Conservation (phyloP, 1,140 invertebrate species). For the Archivesica marissinica region DNA sequence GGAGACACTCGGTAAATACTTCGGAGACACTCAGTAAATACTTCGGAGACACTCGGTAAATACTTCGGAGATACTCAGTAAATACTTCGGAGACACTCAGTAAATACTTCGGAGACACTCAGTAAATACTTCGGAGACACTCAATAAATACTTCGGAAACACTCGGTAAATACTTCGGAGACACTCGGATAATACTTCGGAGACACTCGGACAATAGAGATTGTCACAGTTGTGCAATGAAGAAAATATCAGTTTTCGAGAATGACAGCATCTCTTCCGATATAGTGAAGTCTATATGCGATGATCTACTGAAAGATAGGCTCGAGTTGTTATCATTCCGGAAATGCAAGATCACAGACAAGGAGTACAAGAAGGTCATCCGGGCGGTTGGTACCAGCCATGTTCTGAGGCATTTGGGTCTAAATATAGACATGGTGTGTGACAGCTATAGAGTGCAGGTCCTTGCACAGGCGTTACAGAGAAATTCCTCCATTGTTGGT, state of each 20-base stretch:
- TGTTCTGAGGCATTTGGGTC: neutral
- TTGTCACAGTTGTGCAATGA: too few relatives aligned
- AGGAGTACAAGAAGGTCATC: neutral
- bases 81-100: too few relatives aligned
- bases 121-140: too few relatives aligned
- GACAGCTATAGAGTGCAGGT: slow-evolving; percentile 5
- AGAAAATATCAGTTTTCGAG: neutral
- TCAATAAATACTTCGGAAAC: too few relatives aligned
- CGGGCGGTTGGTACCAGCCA: neutral
- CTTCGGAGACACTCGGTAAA: too few relatives aligned
- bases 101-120: too few relatives aligned
- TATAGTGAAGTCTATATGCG: slow-evolving; percentile 3
- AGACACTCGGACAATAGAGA: too few relatives aligned
- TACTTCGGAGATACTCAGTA: too few relatives aligned
- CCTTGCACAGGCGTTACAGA: neutral
- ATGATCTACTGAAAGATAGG: slow-evolving; percentile 3
- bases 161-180: too few relatives aligned
- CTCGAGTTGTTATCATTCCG: slow-evolving; percentile 5
- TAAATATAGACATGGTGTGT: neutral
- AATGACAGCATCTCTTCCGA: slow-evolving; percentile 3
- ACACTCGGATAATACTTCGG: too few relatives aligned
- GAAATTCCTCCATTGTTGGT: neutral
- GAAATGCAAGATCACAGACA: neutral
- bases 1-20: too few relatives aligned
- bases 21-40: too few relatives aligned